Evolutionary conservation across 2,113 vertebrate genomes (phyloP).

Genomic region (Natator depressus): DNA sequence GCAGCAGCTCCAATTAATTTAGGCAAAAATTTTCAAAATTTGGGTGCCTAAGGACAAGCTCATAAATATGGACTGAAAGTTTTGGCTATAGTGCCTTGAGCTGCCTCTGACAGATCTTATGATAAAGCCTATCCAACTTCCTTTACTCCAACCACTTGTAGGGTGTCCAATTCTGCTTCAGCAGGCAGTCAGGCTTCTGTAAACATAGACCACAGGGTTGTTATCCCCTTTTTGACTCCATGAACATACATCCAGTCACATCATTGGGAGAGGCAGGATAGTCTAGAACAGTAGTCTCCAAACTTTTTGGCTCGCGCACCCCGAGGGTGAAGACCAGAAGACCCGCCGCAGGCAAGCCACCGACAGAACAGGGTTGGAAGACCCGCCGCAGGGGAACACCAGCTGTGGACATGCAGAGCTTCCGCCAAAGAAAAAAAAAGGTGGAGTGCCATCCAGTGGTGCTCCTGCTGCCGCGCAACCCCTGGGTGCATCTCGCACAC

Average conservation of each 20-base stretch:
- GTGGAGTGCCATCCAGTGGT: no score
- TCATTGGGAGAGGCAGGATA: neutral
- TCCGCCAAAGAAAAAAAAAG: no score
- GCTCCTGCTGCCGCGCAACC: no score
- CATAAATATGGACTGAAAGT: neutral
- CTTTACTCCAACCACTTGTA: neutral
- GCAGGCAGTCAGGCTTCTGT: constrained; percentile 58
- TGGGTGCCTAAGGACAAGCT: neutral
- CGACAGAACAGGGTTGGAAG: no score
- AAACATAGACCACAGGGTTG: neutral
- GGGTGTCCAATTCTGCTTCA: neutral
- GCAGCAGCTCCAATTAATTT: neutral
- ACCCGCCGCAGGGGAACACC: no score
- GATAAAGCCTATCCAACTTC: neutral
- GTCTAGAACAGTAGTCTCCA: no score
- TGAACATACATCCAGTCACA: neutral
- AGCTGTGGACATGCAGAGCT: no score
- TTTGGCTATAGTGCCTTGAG: neutral
- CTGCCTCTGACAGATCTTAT: neutral
- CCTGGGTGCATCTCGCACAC: no score
- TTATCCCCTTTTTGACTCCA: neutral
- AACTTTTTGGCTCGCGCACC: no score
- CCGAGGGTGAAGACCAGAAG: no score
- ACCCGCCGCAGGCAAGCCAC: no score
- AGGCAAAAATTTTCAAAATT: neutral